These are phyloP conservation scores for Apoderus coryli DNA, from an alignment of 2,888 invertebrate genomes.

Conservation along the genomic window DNA sequence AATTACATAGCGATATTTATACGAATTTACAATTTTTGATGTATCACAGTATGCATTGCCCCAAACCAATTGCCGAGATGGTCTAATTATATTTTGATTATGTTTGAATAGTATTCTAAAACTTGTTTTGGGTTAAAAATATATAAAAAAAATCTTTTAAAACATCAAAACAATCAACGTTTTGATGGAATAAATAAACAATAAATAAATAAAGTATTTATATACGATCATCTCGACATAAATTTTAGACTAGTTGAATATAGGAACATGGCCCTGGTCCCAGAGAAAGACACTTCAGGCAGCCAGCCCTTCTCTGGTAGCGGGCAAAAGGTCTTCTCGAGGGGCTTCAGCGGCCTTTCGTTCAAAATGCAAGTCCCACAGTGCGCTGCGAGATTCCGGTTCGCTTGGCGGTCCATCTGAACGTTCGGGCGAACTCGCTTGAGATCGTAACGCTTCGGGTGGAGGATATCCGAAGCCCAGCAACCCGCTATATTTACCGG, in stretches of 20 bases:
- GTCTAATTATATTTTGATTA: too few species aligned
- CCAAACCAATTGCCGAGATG: slow-evolving; percentile 32
- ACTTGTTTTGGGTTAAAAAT: too few species aligned
- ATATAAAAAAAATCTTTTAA: too few species aligned
- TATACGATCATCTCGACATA: slow-evolving; percentile 9
- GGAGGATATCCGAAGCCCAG: slow-evolving; percentile 63
- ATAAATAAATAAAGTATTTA: not conserved
- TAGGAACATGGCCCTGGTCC: slow-evolving; percentile 36
- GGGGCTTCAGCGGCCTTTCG: slow-evolving; percentile 34
- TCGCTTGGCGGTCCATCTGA: slow-evolving; percentile 34
- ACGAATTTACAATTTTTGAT: slow-evolving; percentile 31
- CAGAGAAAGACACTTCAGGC: slow-evolving; percentile 35
- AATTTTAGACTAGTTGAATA: slow-evolving; percentile 31
- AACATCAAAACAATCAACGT: too few species aligned
- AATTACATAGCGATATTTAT: slow-evolving; percentile 25
- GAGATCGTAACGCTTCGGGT: slow-evolving; percentile 35
- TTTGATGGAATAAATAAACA: slow-evolving; percentile 2
- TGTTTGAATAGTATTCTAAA: too few species aligned
- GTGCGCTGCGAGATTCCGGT: slow-evolving; percentile 31
- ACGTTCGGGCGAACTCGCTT: slow-evolving; percentile 38
- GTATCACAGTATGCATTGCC: slow-evolving; percentile 37
- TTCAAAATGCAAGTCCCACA: slow-evolving; percentile 44
- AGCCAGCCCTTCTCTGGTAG: slow-evolving; percentile 58
- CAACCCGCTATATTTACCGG: slow-evolving; percentile 57
- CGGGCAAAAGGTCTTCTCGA: slow-evolving; percentile 39